Evolutionary conservation across 2,797 vertebrate species (phyloP), one percentile per base, ranked within the genome.

Genomic region (Spea hammondii): DNA sequence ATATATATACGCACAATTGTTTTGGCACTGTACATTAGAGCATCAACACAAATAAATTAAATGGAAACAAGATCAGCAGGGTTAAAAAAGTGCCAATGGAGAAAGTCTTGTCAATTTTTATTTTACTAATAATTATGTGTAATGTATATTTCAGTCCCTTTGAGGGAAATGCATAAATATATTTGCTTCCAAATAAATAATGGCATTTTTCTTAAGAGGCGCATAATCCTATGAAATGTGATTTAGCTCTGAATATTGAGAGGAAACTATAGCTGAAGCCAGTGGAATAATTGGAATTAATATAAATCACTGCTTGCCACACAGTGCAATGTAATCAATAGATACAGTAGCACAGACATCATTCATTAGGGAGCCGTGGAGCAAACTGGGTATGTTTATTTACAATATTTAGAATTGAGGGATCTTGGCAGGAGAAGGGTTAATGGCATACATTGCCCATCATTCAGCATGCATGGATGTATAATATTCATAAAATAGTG

Each of bases 11-110:
- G 17, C 17, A 1, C 32, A 2, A 32, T 32, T 32, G 32, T 1
- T 32, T 69, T 74, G 45, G 47, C 5, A 59, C 72, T 14, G 32
- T 62, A 64, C 75, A 46, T 71, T 65, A 49, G 65, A 49, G 67
- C 74, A 77, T 67, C 70, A 68, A 53, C 75, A 65, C 53, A 65
- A 32, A 80, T 49, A 50, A 5, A 74, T 44, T 14, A 45, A 73
- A 49, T 65, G 54, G 14, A 64, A 81, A 62, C 44, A 32, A 51
- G 62, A 62, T 32, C 59, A 72, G 44, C 32, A 45, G 62, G 62
- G 69, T 64, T 57, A 12, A 57, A 70, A 65, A 67, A 81, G 46
- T 49, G 55, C 48, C 44, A n/a, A 74, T 46, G 8, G 65, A 11
- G 17, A 46, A 55, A 44, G 57, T 45, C 44, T 45, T 53, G 13